Percentiles rank a stretch among this genome's conserved stretches.
Conservation (phyloP, 2,888 invertebrate genomes). For the Nemurella pictetii region DNA sequence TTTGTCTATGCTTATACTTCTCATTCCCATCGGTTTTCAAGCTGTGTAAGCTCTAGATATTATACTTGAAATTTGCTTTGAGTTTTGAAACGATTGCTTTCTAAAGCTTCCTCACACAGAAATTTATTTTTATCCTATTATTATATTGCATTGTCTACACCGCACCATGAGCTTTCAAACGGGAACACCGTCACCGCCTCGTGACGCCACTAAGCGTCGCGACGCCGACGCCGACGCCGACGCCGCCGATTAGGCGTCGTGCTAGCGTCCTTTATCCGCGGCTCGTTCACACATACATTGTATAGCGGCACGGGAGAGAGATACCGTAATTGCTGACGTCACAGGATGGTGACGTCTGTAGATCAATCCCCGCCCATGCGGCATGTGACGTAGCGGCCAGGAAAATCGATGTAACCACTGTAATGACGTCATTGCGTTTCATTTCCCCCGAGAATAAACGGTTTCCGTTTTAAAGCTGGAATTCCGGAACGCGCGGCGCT, state of each 20-base stretch:
- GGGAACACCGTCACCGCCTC: background rate
- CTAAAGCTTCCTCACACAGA: background rate
- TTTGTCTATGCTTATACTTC: no score
- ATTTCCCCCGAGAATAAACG: background rate
- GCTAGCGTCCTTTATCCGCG: constrained; percentile 28
- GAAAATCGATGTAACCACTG: constrained; percentile 39
- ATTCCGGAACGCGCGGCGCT: background rate
- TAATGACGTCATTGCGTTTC: constrained; percentile 24
- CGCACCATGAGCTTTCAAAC: background rate
- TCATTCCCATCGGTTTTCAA: no score
- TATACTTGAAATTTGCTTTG: background rate
- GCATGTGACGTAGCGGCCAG: constrained; percentile 40
- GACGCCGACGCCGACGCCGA: background rate
- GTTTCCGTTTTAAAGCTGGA: constrained; percentile 4
- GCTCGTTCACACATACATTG: constrained; percentile 15
- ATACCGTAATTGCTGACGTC: constrained; percentile 41
- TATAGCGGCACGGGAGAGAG: constrained; percentile 35
- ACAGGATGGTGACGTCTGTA: constrained; percentile 31
- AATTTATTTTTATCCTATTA: background rate
- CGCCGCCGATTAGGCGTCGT: background rate
- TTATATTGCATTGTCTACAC: background rate
- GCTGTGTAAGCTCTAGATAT: no score
- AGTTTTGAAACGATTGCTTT: background rate
- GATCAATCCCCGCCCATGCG: constrained; percentile 41
- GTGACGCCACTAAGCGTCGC: constrained; percentile 37